Evolutionary conservation across 2,113 vertebrate species (phyloP).

Genomic region (Himantopus leucocephalus): DNA sequence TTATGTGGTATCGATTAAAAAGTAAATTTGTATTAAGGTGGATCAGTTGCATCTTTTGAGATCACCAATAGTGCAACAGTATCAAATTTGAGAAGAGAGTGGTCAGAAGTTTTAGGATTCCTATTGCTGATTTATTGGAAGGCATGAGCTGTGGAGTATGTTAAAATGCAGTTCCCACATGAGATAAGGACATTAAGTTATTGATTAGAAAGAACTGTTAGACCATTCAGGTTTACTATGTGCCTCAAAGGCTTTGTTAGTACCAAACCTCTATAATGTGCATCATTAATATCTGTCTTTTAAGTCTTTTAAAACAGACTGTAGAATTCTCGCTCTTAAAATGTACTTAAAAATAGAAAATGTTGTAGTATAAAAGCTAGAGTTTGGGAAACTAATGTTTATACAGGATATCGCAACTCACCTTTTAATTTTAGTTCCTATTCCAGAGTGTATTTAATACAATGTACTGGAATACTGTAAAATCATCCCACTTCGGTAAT

Average conservation of each 20-base stretch:
- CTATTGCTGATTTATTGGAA: not conserved
- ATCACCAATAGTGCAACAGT: not conserved
- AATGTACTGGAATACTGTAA: not conserved
- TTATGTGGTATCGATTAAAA: not conserved
- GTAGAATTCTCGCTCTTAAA: not conserved
- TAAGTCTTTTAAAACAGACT: not conserved
- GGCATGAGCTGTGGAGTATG: not conserved
- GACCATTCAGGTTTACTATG: not conserved
- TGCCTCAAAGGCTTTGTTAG: not conserved
- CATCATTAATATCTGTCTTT: not conserved
- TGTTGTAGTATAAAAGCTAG: not conserved
- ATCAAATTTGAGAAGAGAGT: not conserved
- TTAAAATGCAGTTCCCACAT: not conserved
- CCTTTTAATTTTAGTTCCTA: not conserved
- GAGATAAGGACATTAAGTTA: not conserved
- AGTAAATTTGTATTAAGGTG: not conserved
- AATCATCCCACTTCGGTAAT: not conserved
- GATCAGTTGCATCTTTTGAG: not conserved
- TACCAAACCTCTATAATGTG: not conserved
- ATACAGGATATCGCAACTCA: not conserved
- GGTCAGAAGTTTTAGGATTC: not conserved
- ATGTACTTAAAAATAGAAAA: not conserved
- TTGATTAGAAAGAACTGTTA: not conserved
- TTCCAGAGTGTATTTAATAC: not conserved
- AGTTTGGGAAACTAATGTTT: not conserved